phyloP scores from a whole-genome alignment of 2,797 vertebrate genomes.

The Chelmon rostratus region DNA sequence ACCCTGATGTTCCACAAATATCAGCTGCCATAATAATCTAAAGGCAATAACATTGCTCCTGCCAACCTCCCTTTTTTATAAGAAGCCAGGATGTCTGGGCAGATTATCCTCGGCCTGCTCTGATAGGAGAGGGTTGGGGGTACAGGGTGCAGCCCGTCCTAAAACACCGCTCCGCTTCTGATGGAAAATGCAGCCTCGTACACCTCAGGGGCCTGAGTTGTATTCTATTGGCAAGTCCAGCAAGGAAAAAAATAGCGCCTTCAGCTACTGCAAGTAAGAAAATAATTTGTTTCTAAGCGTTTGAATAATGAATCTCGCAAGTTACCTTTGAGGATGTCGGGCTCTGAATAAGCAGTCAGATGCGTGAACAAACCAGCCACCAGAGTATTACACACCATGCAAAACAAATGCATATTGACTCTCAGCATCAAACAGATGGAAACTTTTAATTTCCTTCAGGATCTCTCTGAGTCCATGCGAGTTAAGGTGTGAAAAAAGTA shows the following conservation, averaged over 20 bases:
- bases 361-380: conserved; percentile 47
- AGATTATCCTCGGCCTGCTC: conserved; percentile 47
- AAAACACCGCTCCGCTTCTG: conserved; percentile 43
- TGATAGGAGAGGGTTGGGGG: conserved; percentile 29
- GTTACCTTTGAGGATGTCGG: conserved; percentile 57
- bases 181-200: conserved; percentile 41
- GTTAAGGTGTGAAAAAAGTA: conserved; percentile 25
- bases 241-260: conserved; percentile 20
- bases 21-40: conserved; percentile 56
- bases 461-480: conserved; percentile 34
- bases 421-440: conserved; percentile 62
- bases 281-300: conserved; percentile 61
- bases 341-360: conserved; percentile 59
- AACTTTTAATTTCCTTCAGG: conserved; percentile 62
- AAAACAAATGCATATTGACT: conserved; percentile 58
- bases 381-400: conserved; percentile 46
- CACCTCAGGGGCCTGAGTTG: conserved; percentile 32
- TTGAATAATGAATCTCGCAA: conserved; percentile 67
- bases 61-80: conserved; percentile 35
- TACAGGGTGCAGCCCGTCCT: conserved; percentile 30
- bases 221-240: conserved; percentile 35
- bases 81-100: conserved; percentile 48
- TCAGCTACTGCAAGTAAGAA: conserved; percentile 64
- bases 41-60: conserved; percentile 51
- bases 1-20: conserved; percentile 55